Base-by-base conservation (phyloP, 2,113 vertebrate species). In the Furnarius figulus region DNA sequence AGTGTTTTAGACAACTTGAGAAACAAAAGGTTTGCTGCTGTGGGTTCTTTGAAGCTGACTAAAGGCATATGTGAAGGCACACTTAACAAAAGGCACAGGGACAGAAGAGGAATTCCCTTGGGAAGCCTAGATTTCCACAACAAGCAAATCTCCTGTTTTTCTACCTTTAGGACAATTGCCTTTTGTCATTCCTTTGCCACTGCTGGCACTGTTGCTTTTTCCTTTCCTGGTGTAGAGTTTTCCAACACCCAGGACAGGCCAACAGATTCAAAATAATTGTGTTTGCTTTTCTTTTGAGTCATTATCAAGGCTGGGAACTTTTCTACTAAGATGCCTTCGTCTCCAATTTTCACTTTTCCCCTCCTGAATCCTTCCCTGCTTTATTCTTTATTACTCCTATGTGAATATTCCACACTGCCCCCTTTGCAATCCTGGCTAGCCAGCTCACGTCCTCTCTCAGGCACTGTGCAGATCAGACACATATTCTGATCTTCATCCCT, bases 91-190 rank as follows among this genome's bases (percentile, higher is more conserved):
- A 85, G 35, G 82, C 82, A 92, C 82, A 95, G 91, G 93, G 87
- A 81, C 83, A 94, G 35, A 66, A 79, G n/a, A 84, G 37, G 12
- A 79, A 65, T 62, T 75, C n/a, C 89, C 49, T 82, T 7, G 10
- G 92, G 82, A 94, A 74, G 86, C 67, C 68, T 87, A 66, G 40
- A 85, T 96, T 97, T 96, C 72, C 55, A 92, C 71, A 90, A 46
- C 31, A 89, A 52, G 81, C 87, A 91, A 90, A 80, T 67, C 10
- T 47, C 3, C 61, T 77, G 28, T 31, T 53, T 59, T 87, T 67
- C 53, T 46, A 88, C 39, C 44, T 63, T 42, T n/a, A 47, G 42
- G 24, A 74, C n/a, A 68, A 53, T 15, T 8, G 30, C 8, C 14
- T 73, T 87, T 67, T 63, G 49, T 53, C 20, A 31, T 44, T 83